These are phyloP conservation scores for Notodonta dromedarius DNA, from an alignment of 2,888 invertebrate species.

Conservation along the genomic window DNA sequence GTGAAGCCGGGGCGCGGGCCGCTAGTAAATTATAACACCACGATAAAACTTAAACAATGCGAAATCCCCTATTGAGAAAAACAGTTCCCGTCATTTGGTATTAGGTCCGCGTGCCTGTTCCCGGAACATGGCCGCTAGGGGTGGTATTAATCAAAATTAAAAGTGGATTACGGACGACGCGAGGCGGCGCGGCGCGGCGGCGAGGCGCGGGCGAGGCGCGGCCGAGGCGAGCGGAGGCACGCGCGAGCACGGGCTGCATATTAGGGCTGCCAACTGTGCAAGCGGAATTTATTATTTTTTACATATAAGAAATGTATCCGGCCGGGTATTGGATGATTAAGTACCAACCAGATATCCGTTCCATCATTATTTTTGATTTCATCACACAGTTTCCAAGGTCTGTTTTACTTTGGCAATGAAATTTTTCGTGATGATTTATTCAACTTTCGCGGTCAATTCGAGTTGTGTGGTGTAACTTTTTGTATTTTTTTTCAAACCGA, in stretches of 20 bases:
- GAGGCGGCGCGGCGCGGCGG: slow-evolving; percentile 44
- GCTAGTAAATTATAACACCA: slow-evolving; percentile 3
- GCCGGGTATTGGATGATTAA: too few species aligned
- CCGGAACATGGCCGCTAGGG: slow-evolving; percentile 36
- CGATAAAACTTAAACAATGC: slow-evolving; percentile 11
- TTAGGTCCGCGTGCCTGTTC: slow-evolving; percentile 34
- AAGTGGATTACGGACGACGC: slow-evolving; percentile 67
- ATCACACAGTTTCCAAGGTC: too few species aligned
- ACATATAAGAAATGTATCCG: too few species aligned
- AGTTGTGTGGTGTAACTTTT: too few species aligned
- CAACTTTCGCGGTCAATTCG: too few species aligned
- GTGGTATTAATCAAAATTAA: slow-evolving; percentile 81
- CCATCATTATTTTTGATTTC: too few species aligned
- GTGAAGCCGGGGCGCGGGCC: too few species aligned
- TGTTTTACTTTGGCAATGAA: too few species aligned
- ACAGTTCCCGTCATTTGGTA: slow-evolving; percentile 39
- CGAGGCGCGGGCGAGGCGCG: slow-evolving; percentile 42
- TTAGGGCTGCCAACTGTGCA: background rate
- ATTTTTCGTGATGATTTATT: too few species aligned
- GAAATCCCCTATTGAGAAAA: slow-evolving; percentile 12
- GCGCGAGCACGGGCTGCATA: slow-evolving; percentile 11
- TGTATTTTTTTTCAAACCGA: too few species aligned
- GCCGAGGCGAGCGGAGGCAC: slow-evolving; percentile 28
- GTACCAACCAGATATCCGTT: too few species aligned
- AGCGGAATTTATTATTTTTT: background rate